phyloP scores from a whole-genome alignment of 2,113 vertebrate genomes.

The Sorex fumeus region DNA sequence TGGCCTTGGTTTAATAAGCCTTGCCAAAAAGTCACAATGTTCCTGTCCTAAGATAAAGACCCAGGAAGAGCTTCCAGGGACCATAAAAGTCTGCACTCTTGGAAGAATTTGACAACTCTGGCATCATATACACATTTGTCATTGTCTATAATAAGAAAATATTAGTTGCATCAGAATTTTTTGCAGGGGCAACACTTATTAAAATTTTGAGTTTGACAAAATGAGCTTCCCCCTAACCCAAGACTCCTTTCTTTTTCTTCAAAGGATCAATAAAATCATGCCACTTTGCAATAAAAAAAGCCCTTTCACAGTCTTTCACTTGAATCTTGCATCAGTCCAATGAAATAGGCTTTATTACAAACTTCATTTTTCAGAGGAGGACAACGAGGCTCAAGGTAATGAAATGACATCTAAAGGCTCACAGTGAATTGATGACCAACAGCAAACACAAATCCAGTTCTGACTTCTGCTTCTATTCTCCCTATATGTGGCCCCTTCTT shows the following conservation, averaged over 20 bases:
- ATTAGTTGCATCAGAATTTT: conserved; percentile 77
- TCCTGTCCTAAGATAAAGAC: conserved; percentile 79
- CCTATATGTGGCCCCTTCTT: background rate
- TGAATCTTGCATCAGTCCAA: background rate
- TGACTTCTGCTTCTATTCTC: background rate
- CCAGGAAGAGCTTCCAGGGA: conserved; percentile 71
- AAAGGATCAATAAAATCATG: conserved; percentile 56
- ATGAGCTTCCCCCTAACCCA: conserved; percentile 35
- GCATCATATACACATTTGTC: conserved; percentile 68
- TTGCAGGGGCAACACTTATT: conserved; percentile 69
- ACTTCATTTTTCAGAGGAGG: conserved; percentile 52
- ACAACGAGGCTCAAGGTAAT: background rate
- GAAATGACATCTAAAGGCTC: background rate
- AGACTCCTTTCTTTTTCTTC: conserved; percentile 30
- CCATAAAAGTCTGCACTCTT: conserved; percentile 82
- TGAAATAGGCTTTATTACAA: background rate
- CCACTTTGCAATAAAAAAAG: background rate
- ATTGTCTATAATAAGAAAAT: conserved; percentile 83
- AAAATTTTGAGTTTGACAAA: conserved; percentile 75
- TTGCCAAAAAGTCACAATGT: conserved; percentile 79
- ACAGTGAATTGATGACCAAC: background rate
- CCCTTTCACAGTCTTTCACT: background rate
- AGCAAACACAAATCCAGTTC: background rate
- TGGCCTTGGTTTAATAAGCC: conserved; percentile 73
- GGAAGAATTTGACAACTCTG: conserved; percentile 78